Evolutionary conservation across 2,888 invertebrate species (phyloP), one percentile per base, ranked within the genome.

Genomic region (Cephus runcator): DNA sequence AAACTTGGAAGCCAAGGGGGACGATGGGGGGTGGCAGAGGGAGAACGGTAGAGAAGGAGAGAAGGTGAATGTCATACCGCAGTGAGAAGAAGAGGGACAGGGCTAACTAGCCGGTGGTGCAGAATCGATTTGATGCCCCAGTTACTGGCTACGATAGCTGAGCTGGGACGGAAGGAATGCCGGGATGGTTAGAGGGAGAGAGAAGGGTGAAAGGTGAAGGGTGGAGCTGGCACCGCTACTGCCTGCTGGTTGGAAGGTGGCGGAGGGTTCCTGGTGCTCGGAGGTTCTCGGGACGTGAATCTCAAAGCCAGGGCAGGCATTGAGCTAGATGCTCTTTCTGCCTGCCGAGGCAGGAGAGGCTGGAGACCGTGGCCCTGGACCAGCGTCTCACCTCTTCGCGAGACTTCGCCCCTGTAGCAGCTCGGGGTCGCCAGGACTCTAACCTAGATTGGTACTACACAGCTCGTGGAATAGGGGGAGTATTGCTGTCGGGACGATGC

Each of bases 111-210:
- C 79, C 81, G 77, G 80, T 79, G 82, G 82, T 81, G 81, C 81
- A 86, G 85, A 82, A 90, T 90, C 90, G 90, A 90, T 90, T 87
- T 84, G 85, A 87, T 90, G 90, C 83, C 89, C 90, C 86, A 90
- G 89, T 89, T 89, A 88, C 84, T 81, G 85, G 83, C 81, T 83
- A 83, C 84, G 83, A 75, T 79, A 79, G 80, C 81, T 81, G 83
- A 80, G 78, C 34, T 34, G 6, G 23, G 56, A 56, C 74, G 12
- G 74, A 74, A 34, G 34, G 74, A 23, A 34, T 30, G 12, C 31
- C 2, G 74, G 35, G 30, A 34, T 33, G 12, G 35, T 33, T 30
- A 12, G 74, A 74, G 74, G 12, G 74, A 23, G 34, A n/a, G 34
- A 15, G 73, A 74, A 56, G 2, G 56, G 56, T 56, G 56, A 56